Conservation (phyloP, 2,113 vertebrate genomes). For the Rissa tridactyla region DNA sequence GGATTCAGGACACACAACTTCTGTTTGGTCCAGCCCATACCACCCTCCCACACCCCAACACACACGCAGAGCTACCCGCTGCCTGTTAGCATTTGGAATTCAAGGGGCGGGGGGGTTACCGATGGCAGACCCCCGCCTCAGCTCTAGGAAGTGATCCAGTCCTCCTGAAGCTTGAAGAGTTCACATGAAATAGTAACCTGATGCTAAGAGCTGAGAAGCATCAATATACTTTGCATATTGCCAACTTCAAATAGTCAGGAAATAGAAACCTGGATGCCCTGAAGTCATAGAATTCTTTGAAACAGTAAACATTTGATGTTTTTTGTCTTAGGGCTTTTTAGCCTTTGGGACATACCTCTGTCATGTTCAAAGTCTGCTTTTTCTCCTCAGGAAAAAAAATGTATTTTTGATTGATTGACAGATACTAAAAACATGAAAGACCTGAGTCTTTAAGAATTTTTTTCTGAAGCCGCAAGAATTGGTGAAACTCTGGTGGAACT, state of each 20-base stretch:
- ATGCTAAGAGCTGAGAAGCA: not conserved
- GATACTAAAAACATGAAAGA: not conserved
- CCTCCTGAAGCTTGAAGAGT: not conserved
- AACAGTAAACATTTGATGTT: not conserved
- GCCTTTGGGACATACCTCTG: not conserved
- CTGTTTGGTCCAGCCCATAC: not conserved
- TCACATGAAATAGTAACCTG: not conserved
- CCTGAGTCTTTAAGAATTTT: not conserved
- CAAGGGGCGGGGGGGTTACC: not conserved
- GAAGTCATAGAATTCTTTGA: not conserved
- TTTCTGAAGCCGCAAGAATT: not conserved
- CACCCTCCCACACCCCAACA: no score
- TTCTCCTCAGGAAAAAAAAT: not conserved
- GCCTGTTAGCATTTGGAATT: not conserved
- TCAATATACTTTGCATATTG: not conserved
- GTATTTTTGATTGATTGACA: not conserved
- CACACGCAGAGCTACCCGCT: accelerated
- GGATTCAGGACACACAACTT: not conserved
- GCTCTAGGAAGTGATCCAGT: not conserved
- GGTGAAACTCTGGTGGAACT: not conserved
- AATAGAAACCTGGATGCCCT: not conserved
- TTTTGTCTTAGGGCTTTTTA: not conserved
- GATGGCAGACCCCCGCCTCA: not conserved
- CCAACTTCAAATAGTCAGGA: not conserved
- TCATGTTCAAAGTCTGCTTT: not conserved